Evolutionary conservation across 2,888 invertebrate genomes (phyloP), one percentile per base, ranked within the genome.

Genomic region (Yponomeuta evonymella): DNA sequence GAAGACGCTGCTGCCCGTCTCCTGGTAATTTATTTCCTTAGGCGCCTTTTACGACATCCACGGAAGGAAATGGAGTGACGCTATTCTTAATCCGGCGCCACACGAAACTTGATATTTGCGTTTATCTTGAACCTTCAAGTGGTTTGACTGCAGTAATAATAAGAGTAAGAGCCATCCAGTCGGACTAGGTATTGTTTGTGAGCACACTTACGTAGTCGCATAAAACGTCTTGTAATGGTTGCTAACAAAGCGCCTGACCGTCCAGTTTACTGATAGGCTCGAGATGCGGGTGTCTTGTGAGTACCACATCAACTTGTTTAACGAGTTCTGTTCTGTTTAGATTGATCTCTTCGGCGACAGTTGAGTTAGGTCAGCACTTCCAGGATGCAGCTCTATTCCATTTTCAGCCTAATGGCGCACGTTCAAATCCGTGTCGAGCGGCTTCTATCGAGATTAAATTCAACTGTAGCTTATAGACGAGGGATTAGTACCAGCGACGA

Each of bases 401-500:
- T 70, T 48, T 65, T 15, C 15, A 29, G 48, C 30, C 65, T 70
- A 65, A 71, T 67, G 48, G 64, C 30, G 64, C n/a, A 72, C 76
- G 74, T 74, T 78, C 77, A 81, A 76, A 83, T 83, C 81, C 81
- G 80, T 75, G 76, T 76, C 36, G 58, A 70, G 43, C 36, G 4
- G 70, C 65, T 30, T 48, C 63, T 70, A 69, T 80, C 76, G 78
- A 82, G 83, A 85, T 83, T 83, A 82, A 82, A 80, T 82, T 80
- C 76, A 77, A 82, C 81, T 58, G 51, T 58, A 58, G 51, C 51
- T 75, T 74, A 80, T 81, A 84, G 84, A 81, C 85, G 89, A 88
- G 87, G 89, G 88, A 88, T 86, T 88, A 86, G 86, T 65, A 86
- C 83, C 83, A 79, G 79, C 79, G 88, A 88, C 90, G 91, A 92